Evolutionary conservation across 2,113 vertebrate genomes (phyloP).

Genomic region (Peromyscus polionotus): DNA sequence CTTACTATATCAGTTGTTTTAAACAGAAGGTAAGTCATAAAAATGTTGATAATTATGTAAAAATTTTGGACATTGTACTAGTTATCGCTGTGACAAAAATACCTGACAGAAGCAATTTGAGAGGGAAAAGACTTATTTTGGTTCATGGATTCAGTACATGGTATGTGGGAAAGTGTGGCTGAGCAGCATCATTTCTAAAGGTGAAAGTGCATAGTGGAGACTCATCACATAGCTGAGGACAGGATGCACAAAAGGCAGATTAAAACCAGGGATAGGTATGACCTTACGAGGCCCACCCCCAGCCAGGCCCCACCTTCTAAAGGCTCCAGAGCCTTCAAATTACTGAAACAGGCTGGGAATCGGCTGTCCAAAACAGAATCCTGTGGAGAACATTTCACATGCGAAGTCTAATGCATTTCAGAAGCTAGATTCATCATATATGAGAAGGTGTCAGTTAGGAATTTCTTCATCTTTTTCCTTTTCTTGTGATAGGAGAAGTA

Average conservation of each 20-base stretch:
- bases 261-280: background rate
- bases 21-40: background rate
- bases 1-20: background rate
- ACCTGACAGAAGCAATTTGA: background rate
- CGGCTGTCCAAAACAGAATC: background rate
- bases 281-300: background rate
- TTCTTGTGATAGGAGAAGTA: slow-evolving; percentile 24
- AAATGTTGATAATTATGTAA: slow-evolving; percentile 6
- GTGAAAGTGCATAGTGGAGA: too few relatives aligned
- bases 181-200: background rate
- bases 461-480: slow-evolving; percentile 40
- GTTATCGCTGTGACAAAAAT: background rate
- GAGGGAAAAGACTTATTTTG: background rate
- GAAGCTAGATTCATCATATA: background rate
- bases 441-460: background rate
- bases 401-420: too few relatives aligned
- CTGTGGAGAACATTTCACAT: background rate
- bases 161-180: background rate
- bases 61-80: background rate
- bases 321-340: background rate
- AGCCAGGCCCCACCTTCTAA: background rate
- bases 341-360: background rate
- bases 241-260: background rate
- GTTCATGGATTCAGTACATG: background rate
- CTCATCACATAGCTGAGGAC: too few relatives aligned